Conservation (phyloP, 1,140 invertebrate species). For the Atta cephalotes region DNA sequence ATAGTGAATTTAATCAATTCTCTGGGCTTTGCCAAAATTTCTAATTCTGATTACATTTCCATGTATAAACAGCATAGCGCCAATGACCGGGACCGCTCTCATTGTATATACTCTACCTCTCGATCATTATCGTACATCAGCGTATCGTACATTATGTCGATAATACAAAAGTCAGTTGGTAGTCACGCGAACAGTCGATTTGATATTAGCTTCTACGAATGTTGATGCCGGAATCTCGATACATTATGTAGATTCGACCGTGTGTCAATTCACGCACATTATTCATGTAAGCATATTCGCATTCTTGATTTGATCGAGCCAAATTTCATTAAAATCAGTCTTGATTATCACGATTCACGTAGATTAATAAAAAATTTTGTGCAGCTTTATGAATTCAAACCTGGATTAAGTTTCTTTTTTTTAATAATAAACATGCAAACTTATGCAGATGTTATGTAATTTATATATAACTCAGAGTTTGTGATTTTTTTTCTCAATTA, state of each 20-base stretch:
- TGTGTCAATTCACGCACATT: slow-evolving; percentile 31
- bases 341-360: neutral
- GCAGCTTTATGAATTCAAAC: neutral
- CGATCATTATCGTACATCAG: slow-evolving; percentile 53
- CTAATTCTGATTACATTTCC: neutral
- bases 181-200: slow-evolving; percentile 52
- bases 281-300: slow-evolving; percentile 27
- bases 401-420: neutral
- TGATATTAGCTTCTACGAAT: slow-evolving; percentile 48
- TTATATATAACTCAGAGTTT: neutral
- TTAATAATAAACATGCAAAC: neutral
- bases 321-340: slow-evolving; percentile 1
- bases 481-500: neutral
- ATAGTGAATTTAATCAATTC: neutral
- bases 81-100: neutral
- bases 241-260: slow-evolving; percentile 35
- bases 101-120: slow-evolving; percentile 15
- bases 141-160: slow-evolving; percentile 27
- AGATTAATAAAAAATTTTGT: neutral
- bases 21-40: neutral
- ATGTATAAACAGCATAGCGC: slow-evolving; percentile 5
- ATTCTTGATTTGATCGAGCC: neutral
- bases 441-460: neutral
- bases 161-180: slow-evolving; percentile 45
- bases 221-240: slow-evolving; percentile 48